A percentile compares a stretch with the other conserved stretches of the same genome.
Conservation (phyloP, 2,888 invertebrate species). For the Cantharis nigra region DNA sequence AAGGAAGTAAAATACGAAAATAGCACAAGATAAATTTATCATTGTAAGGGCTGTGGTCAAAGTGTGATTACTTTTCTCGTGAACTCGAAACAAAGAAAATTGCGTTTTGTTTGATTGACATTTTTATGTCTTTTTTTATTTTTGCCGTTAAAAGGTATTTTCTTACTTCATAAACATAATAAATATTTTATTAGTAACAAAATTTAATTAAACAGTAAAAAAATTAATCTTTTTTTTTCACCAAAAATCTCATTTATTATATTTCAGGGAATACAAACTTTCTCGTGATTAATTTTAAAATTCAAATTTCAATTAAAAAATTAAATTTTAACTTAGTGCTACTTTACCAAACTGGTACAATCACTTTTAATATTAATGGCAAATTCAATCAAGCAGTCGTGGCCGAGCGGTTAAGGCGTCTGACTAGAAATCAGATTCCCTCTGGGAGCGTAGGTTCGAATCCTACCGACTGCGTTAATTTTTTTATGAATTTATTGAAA, state of each 20-base stretch:
- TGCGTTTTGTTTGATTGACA: conserved; percentile 6
- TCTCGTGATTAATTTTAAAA: not conserved
- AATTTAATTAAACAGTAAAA: not conserved
- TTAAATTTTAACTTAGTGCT: no score
- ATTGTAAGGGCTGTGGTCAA: conserved; percentile 13
- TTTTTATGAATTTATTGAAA: no score
- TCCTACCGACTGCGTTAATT: conserved; percentile 77
- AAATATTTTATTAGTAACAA: not conserved
- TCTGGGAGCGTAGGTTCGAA: conserved; percentile 91
- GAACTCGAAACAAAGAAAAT: conserved; percentile 16
- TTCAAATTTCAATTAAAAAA: not conserved
- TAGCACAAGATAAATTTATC: conserved; percentile 16
- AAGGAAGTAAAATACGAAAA: conserved; percentile 9
- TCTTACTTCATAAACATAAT: not conserved
- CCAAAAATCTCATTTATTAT: not conserved
- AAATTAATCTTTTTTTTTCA: not conserved
- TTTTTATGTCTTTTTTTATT: not conserved
- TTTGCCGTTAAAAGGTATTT: not conserved
- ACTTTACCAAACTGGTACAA: no score
- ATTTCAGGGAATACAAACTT: not conserved
- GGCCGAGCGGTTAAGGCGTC: conserved; percentile 89
- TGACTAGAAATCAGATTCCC: conserved; percentile 90
- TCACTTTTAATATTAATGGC: not conserved
- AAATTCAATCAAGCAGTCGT: conserved; percentile 67
- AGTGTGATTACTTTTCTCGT: conserved; percentile 18